Evolutionary conservation across 2,888 invertebrate species (phyloP).

Genomic region (Nephrotoma guestfalica): DNA sequence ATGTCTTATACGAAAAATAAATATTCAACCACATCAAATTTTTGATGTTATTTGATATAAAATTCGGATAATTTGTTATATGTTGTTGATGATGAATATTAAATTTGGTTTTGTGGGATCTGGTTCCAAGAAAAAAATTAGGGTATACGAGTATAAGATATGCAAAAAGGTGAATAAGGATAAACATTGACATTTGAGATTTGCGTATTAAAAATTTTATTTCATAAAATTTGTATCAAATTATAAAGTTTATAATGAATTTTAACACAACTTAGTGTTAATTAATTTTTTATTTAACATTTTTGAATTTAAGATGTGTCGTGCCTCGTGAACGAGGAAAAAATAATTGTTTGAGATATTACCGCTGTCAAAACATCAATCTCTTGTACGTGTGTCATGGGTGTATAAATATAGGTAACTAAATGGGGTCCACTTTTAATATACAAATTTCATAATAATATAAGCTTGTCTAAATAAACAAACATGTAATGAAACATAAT

Average conservation of each 20-base stretch:
- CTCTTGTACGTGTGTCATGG: not conserved
- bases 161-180: not conserved
- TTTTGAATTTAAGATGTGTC: not conserved
- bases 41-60: not conserved
- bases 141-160: not conserved
- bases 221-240: not conserved
- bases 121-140: not conserved
- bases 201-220: not conserved
- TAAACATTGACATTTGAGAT: not conserved
- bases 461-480: not conserved
- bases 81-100: not conserved
- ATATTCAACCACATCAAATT: not conserved
- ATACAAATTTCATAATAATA: not conserved
- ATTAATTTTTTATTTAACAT: not conserved
- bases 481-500: not conserved
- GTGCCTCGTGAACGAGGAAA: no score
- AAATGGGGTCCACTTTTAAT: not conserved
- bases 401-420: not conserved
- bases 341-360: not conserved
- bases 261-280: not conserved
- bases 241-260: not conserved
- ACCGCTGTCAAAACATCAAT: not conserved
- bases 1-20: not conserved
- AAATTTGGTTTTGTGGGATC: not conserved
- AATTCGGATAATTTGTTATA: not conserved